Percentiles rank a stretch among this genome's conserved stretches.
These are phyloP conservation scores for Melanocharis versteri DNA, from an alignment of 2,113 vertebrate genomes.

Conservation along the genomic window DNA sequence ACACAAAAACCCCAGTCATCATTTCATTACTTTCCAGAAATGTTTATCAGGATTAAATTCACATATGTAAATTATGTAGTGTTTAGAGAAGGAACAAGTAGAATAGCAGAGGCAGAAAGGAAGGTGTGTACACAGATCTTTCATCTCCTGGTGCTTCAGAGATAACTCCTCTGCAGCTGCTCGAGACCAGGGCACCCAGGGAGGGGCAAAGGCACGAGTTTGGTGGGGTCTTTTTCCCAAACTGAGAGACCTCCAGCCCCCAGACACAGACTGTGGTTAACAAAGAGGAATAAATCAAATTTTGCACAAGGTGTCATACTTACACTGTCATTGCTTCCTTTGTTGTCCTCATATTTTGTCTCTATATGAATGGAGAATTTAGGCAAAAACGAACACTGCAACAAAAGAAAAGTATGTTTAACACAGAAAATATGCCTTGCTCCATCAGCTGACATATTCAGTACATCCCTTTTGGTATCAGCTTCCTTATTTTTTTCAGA, in stretches of 20 bases:
- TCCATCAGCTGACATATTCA: background rate
- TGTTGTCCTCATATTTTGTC: slow-evolving; percentile 92
- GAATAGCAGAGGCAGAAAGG: background rate
- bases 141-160: background rate
- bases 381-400: slow-evolving; percentile 88
- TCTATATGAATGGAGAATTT: slow-evolving; percentile 95
- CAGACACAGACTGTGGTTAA: background rate
- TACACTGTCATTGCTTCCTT: slow-evolving; percentile 85
- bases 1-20: background rate
- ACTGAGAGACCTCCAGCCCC: background rate
- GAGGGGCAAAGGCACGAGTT: background rate
- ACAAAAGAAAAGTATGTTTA: slow-evolving; percentile 26
- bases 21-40: background rate
- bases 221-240: background rate
- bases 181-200: background rate
- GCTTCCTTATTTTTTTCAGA: background rate
- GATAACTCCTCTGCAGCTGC: background rate
- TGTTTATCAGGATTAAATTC: background rate
- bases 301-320: slow-evolving; percentile 60
- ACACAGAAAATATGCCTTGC: background rate
- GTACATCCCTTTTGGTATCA: background rate
- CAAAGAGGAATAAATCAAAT: background rate
- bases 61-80: background rate
- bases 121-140: background rate
- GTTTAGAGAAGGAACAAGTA: background rate